A percentile compares a stretch with the other conserved stretches of the same genome.
phyloP scores from a whole-genome alignment of 2,113 vertebrate genomes.

The Narcine bancroftii region DNA sequence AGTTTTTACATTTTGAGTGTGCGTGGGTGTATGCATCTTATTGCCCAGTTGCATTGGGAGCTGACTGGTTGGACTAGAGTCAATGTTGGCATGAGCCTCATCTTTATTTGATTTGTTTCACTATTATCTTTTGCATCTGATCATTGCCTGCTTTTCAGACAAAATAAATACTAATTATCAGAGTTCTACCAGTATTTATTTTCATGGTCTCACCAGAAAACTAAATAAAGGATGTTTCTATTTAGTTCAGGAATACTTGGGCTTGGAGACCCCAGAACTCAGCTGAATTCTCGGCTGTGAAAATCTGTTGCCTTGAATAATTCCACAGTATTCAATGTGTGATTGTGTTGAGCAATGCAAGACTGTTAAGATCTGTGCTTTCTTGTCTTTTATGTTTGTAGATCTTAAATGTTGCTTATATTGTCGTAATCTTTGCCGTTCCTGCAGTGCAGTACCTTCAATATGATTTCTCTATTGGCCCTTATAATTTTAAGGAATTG shows the following conservation, averaged over 20 bases:
- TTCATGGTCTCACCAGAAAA: not conserved
- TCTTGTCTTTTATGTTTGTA: not conserved
- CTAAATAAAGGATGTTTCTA: not conserved
- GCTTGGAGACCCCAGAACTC: not conserved
- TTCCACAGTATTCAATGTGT: too few species aligned
- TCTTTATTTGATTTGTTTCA: not conserved
- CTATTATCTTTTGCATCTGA: not conserved
- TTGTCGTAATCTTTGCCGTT: not conserved
- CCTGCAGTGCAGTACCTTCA: not conserved
- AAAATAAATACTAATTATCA: not conserved
- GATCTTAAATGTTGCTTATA: not conserved
- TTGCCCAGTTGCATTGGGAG: not conserved
- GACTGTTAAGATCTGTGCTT: not conserved
- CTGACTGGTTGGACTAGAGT: not conserved
- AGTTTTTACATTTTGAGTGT: not conserved
- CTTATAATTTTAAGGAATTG: not conserved
- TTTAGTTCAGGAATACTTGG: not conserved
- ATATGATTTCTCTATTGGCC: not conserved
- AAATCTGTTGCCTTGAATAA: slow-evolving; percentile 15
- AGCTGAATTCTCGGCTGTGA: too few species aligned
- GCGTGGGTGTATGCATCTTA: not conserved
- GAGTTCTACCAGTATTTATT: not conserved
- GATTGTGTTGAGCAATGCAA: not conserved
- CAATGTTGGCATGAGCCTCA: not conserved
- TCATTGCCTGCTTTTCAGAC: not conserved